These are phyloP conservation scores for Hetaerina americana DNA, from an alignment of 1,140 invertebrate genomes.

Conservation along the genomic window DNA sequence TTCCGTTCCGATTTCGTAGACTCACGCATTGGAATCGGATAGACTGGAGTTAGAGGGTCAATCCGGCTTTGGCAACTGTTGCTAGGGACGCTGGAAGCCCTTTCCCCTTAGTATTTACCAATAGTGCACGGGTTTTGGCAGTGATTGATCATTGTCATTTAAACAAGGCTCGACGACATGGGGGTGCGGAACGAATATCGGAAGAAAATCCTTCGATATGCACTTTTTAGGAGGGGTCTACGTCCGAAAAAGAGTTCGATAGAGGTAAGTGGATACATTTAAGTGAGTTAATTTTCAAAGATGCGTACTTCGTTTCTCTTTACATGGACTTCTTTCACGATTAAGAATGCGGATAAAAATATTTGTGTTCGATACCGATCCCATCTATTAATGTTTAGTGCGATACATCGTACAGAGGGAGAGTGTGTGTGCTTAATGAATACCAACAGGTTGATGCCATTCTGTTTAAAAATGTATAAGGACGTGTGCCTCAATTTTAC, in stretches of 20 bases:
- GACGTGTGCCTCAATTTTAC: too few relatives aligned
- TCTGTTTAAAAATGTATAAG: too few relatives aligned
- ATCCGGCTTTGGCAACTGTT: background rate
- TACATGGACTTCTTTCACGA: too few relatives aligned
- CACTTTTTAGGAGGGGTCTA: background rate
- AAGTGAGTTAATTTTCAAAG: too few relatives aligned
- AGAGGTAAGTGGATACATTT: background rate
- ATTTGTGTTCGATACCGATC: too few relatives aligned
- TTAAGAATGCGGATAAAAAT: too few relatives aligned
- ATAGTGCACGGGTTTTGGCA: background rate
- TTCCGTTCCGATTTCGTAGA: too few relatives aligned
- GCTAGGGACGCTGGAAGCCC: background rate
- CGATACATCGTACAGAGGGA: too few relatives aligned
- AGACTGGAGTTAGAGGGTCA: background rate
- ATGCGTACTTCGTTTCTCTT: too few relatives aligned
- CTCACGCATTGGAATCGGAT: background rate
- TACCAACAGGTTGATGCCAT: too few relatives aligned
- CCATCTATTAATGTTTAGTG: too few relatives aligned
- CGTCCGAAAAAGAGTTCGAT: background rate
- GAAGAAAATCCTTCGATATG: background rate
- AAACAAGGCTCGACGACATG: background rate
- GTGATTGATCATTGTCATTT: background rate
- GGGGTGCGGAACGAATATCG: background rate
- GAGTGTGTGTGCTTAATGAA: too few relatives aligned
- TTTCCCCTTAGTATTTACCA: background rate